phyloP scores from a whole-genome alignment of 2,797 vertebrate genomes.

The Halcyon badia region DNA sequence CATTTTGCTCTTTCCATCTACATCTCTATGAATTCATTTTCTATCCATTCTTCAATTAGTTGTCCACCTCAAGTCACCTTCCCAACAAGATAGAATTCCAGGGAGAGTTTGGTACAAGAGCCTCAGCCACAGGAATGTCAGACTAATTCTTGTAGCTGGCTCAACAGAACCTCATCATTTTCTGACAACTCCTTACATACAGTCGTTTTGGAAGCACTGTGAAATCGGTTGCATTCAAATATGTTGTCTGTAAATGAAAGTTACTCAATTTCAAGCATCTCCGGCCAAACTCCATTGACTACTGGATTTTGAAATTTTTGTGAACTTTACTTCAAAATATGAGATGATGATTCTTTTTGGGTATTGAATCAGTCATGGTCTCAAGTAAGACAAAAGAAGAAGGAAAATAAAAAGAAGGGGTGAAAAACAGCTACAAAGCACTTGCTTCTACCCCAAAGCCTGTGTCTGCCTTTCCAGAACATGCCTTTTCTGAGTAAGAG shows the following conservation, averaged over 20 bases:
- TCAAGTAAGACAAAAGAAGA: neutral
- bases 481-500: neutral
- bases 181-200: neutral
- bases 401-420: neutral
- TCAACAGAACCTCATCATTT: slow-evolving; percentile 7
- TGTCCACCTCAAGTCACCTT: neutral
- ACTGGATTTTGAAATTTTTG: neutral
- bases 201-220: slow-evolving; percentile 8
- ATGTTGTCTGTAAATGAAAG: neutral
- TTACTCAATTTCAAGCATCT: neutral
- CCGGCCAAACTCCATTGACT: neutral
- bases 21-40: neutral
- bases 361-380: neutral
- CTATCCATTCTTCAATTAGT: neutral
- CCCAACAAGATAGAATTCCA: neutral
- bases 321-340: neutral
- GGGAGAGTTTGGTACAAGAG: neutral
- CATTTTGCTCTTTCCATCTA: neutral
- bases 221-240: slow-evolving; percentile 30
- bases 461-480: neutral
- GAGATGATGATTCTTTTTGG: neutral
- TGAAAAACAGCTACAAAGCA: neutral
- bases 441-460: neutral
- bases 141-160: neutral
- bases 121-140: neutral